phyloP scores from a whole-genome alignment of 2,888 invertebrate species.

The Embidobia sp. region DNA sequence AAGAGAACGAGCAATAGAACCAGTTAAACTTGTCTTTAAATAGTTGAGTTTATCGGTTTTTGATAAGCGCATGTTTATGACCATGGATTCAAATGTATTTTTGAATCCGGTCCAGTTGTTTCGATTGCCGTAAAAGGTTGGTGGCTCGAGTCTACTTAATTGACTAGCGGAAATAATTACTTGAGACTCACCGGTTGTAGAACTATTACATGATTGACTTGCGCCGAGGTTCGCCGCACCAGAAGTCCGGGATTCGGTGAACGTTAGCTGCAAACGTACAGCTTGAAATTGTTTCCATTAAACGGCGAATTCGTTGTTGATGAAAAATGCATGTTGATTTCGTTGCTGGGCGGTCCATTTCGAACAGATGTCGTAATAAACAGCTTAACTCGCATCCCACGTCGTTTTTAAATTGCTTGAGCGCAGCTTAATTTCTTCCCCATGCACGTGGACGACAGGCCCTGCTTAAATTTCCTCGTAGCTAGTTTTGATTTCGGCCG shows the following conservation, averaged over 20 bases:
- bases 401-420: neutral
- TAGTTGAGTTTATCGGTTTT: constrained; percentile 36
- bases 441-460: too few species aligned
- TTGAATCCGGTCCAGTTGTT: constrained; percentile 8
- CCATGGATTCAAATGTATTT: constrained; percentile 30
- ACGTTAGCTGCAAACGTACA: too few species aligned
- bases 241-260: too few species aligned
- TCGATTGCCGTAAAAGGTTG: constrained; percentile 15
- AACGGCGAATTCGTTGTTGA: too few species aligned
- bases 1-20: constrained; percentile 7
- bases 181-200: constrained; percentile 16
- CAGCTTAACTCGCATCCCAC: neutral
- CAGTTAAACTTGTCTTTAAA: constrained; percentile 19
- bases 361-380: neutral
- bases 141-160: constrained; percentile 15
- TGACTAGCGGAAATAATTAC: constrained; percentile 1
- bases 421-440: too few species aligned
- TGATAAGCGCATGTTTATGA: neutral
- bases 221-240: too few species aligned
- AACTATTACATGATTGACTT: too few species aligned
- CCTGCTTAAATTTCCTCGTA: too few species aligned
- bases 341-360: neutral
- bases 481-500: too few species aligned
- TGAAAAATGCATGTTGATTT: too few species aligned
- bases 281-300: too few species aligned